Conservation (phyloP, 2,888 invertebrate species). For the Artemia sp. region DNA sequence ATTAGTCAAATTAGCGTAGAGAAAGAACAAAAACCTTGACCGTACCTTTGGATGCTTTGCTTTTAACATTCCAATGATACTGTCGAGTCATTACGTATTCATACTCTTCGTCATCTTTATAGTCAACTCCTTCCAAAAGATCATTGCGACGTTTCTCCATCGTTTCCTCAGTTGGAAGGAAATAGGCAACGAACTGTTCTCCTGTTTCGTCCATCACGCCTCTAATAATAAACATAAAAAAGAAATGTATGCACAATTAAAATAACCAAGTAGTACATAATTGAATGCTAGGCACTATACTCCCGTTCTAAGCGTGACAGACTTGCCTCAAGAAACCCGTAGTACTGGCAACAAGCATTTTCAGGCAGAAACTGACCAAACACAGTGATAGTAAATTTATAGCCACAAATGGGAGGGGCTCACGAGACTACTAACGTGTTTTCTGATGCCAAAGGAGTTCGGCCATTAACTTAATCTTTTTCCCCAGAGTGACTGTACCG, state of each 20-base stretch:
- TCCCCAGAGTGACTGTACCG: no score
- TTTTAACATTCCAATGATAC: conserved; percentile 99
- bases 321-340: neutral
- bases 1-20: no score
- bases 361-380: no score
- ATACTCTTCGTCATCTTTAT: conserved; percentile 77
- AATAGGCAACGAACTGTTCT: conserved; percentile 97
- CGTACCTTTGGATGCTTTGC: conserved; percentile 63
- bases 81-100: conserved; percentile 95
- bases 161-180: conserved; percentile 84
- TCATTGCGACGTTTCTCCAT: conserved; percentile 72
- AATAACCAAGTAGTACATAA: neutral
- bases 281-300: neutral
- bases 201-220: conserved; percentile 99
- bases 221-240: conserved; percentile 37
- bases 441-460: no score
- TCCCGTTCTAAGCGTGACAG: neutral
- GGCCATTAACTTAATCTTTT: no score
- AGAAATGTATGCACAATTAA: conserved; percentile 10
- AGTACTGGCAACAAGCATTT: no score
- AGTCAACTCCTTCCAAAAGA: conserved; percentile 51
- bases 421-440: no score
- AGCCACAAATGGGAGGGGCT: no score
- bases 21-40: neutral
- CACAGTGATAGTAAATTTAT: no score